phyloP scores from a whole-genome alignment of 1,140 invertebrate genomes.

The Zaprionus tsacasi region DNA sequence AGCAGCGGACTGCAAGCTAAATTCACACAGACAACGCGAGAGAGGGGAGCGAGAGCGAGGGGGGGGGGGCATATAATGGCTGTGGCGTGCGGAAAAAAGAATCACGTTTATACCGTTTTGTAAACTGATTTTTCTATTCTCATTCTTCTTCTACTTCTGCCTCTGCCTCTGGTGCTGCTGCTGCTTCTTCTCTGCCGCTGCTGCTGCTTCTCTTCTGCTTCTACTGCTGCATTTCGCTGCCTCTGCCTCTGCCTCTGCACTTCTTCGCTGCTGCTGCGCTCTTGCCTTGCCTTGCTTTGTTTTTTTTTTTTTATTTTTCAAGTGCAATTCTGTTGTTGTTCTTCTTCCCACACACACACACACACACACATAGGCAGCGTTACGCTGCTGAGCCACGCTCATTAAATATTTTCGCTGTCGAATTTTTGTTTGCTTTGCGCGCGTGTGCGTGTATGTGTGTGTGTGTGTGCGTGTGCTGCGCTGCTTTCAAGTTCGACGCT shows the following conservation, averaged over 20 bases:
- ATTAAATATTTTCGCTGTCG: conserved; percentile 75
- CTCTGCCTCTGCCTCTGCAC: conserved; percentile 14
- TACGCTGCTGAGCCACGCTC: conserved; percentile 43
- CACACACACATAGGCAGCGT: conserved; percentile 15
- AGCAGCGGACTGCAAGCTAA: conserved; percentile 32
- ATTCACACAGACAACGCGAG: conserved; percentile 45
- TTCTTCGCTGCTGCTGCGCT: background rate
- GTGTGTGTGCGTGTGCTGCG: conserved; percentile 33
- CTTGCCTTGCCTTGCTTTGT: conserved; percentile 11
- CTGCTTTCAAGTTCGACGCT: conserved; percentile 67
- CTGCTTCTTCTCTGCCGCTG: background rate
- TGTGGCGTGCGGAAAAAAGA: conserved; percentile 62
- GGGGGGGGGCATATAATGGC: conserved; percentile 37
- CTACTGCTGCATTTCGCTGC: conserved; percentile 38
- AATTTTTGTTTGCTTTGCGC: conserved; percentile 37
- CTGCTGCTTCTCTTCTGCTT: conserved; percentile 21
- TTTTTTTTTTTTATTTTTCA: conserved; percentile 49
- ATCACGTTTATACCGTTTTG: conserved; percentile 82
- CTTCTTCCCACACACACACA: conserved; percentile 47
- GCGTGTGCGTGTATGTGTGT: conserved; percentile 4
- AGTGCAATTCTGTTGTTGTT: conserved; percentile 71
- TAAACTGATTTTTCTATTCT: conserved; percentile 69
- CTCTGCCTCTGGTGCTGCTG: conserved; percentile 8
- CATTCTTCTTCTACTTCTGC: conserved; percentile 12
- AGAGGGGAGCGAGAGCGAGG: background rate